Base-by-base conservation (phyloP, 2,888 invertebrate species). In the Callyntrura sp. region DNA sequence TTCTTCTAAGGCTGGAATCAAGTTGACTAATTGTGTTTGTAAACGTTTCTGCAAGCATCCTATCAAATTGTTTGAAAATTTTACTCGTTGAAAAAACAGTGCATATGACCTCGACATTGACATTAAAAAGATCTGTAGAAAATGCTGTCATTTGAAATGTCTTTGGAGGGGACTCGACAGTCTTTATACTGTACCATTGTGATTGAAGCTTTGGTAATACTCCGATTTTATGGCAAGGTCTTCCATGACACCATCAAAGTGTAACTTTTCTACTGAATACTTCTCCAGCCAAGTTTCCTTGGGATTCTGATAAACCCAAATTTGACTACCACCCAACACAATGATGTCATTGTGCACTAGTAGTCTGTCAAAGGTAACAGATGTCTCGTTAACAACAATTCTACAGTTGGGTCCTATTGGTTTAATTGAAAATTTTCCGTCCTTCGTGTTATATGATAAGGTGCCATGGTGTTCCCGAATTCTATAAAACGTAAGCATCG, bases 291-390 rank as follows among this genome's bases (percentile, higher is more conserved):
- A 93, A 28, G 91, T 92, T 88, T 94, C 94, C 60, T 93, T 93
- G 0, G 95, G 95, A 92, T 95, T 94, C 51, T 94, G 94, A 93
- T 95, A 95, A 1, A 95, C 95, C 94, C 95, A 96, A 76, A 95
- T 94, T 93, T 96, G 95, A 35, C 95, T 95, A 14, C 95, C 95
- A 11, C 96, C 96, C 93, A 96, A 95, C 88, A 95, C 93, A 17
- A 96, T 93, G 92, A 95, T 95, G 93, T 96, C 96, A 93, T 95
- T 95, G 93, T 96, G 95, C 73, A 94, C 94, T 8, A 96, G 94
- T 65, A 94, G 94, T 0, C 94, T 94, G 82, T 95, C 95, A 17
- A 94, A 94, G 6, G 94, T 94, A 0, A 95, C 94, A 20, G 94
- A 94, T 73, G 95, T 94, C 23, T 96, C 96, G 93, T 96, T 96